Percentiles rank a stretch among this genome's conserved stretches.
Evolutionary conservation across 2,113 vertebrate species (phyloP).

Genomic region (Siniperca knerii): DNA sequence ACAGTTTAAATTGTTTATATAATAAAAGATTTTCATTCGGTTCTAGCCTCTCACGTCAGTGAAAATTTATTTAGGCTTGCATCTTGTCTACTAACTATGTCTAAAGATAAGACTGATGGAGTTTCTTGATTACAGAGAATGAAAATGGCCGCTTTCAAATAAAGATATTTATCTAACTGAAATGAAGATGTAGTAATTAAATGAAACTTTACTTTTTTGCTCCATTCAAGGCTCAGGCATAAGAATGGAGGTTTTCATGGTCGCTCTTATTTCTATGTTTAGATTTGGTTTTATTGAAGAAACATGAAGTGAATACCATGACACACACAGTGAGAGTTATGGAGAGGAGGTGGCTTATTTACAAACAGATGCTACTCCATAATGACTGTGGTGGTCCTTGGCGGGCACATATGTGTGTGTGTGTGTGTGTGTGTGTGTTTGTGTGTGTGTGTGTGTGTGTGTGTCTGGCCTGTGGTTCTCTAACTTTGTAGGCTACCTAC

Average conservation of each 20-base stretch:
- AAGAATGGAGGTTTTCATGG: not conserved
- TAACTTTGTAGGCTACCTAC: slow-evolving; percentile 20
- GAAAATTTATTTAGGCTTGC: not conserved
- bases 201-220: not conserved
- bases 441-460: slow-evolving; percentile 20
- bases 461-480: slow-evolving; percentile 6
- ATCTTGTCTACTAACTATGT: not conserved
- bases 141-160: slow-evolving; percentile 13
- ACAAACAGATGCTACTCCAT: slow-evolving; percentile 66
- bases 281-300: slow-evolving; percentile 9
- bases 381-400: slow-evolving; percentile 63
- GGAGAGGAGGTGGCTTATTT: slow-evolving; percentile 59
- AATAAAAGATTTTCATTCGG: not conserved
- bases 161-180: slow-evolving; percentile 4
- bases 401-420: not conserved
- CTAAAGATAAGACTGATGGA: not conserved
- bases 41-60: not conserved
- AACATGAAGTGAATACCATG: slow-evolving; percentile 20
- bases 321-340: slow-evolving; percentile 41
- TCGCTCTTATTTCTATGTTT: slow-evolving; percentile 23
- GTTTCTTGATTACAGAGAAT: slow-evolving; percentile 28
- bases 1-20: not conserved
- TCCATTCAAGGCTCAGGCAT: not conserved
- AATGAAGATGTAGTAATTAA: slow-evolving; percentile 12
- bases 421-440: slow-evolving; percentile 4